Conservation (phyloP, 2,797 vertebrate genomes). For the Acrocephalus scirpaceus region DNA sequence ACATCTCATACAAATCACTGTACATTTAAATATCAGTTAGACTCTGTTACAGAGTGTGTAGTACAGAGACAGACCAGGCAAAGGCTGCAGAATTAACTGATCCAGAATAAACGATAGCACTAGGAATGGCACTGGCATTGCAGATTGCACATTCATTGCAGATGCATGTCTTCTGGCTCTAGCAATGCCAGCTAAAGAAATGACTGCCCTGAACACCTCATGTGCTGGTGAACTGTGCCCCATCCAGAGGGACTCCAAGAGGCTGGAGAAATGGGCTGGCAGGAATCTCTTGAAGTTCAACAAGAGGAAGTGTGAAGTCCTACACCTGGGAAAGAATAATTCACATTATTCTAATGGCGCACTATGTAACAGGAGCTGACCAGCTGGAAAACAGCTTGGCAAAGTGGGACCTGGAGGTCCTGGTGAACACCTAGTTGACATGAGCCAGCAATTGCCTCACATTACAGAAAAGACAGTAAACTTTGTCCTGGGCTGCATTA, state of each 20-base stretch:
- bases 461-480: not conserved
- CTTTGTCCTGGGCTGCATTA: not conserved
- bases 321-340: not conserved
- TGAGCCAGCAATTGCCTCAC: not conserved
- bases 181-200: not conserved
- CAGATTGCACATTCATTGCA: not conserved
- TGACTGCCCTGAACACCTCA: not conserved
- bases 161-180: not conserved
- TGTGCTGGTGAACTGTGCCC: not conserved
- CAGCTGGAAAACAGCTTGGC: not conserved
- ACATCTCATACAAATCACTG: not conserved
- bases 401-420: not conserved
- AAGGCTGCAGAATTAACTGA: not conserved
- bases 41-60: not conserved
- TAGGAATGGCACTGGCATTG: not conserved
- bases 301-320: not conserved
- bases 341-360: not conserved
- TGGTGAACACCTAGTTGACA: not conserved
- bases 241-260: not conserved
- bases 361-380: not conserved
- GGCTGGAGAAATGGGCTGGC: not conserved
- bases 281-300: not conserved
- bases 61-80: not conserved
- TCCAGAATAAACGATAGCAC: not conserved
- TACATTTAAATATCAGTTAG: not conserved